Evolutionary conservation across 1,140 invertebrate species (phyloP), one percentile per base, ranked within the genome.

Genomic region (Drosophila navojoa): DNA sequence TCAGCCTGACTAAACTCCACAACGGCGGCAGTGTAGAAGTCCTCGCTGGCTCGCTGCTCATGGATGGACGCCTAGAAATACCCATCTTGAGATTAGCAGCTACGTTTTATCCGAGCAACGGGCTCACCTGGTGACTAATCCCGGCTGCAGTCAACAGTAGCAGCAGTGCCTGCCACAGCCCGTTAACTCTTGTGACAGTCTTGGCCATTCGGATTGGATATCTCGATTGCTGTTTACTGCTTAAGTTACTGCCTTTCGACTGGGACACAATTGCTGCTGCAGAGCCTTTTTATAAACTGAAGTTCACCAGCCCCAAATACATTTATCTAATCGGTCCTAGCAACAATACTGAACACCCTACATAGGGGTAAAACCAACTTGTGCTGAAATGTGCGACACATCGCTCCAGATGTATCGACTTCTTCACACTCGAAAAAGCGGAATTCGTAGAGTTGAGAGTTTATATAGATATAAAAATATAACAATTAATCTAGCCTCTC

Each of bases 21-120:
- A 5, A 94, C 93, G 0, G 93, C 94, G 3, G 93, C 94, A 2
- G 92, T 92, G 59, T 94, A 94, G 71, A 87, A 92, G 35, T 50
- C 81, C 77, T 62, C 90, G 81, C 62, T 82, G 7, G 4, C 4
- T 25, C 19, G n/a, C 4, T 4, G 2, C 19, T 54, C 74, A 15
- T 91, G 85, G 6, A 91, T 90, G 4, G 92, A 92, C 44, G 81
- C 92, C 93, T 94, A 76, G 4, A 63, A 49, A 55, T 32, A 42
- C 35, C 11, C 13, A 47, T 22, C 35, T 3, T 38, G 13, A 15
- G 29, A 59, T 72, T 22, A 40, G 38, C 6, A 15, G 10, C n/a
- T 10, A 19, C 15, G 13, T 25, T 9, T 10, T 32, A 25, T 54
- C 7, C n/a, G 16, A 3, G 16, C 6, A 2, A 19, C 27, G 3